phyloP scores from a whole-genome alignment of 2,888 invertebrate species.

The Sabellastarte sp. region DNA sequence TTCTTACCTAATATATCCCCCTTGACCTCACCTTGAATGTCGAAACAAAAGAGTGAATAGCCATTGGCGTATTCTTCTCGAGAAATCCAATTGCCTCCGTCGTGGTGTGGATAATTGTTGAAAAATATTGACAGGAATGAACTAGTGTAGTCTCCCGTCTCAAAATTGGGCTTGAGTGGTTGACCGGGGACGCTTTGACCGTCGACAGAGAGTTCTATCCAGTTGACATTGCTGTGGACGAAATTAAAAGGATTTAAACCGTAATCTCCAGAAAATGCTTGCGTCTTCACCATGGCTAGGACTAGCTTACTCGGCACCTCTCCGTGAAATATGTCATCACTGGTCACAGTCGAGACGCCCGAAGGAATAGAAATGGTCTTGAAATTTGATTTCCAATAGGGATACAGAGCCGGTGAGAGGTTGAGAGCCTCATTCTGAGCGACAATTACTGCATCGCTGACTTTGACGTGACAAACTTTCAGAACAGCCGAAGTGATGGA shows the following conservation, averaged over 20 bases:
- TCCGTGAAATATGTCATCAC: slow-evolving; percentile 8
- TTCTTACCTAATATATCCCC: no score
- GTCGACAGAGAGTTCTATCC: slow-evolving; percentile 5
- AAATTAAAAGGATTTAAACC: slow-evolving; percentile 4
- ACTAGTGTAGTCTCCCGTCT: background rate
- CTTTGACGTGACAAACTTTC: slow-evolving; percentile 2
- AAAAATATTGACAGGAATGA: background rate
- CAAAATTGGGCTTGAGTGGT: slow-evolving; percentile 4
- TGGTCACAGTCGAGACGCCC: background rate
- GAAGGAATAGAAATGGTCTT: slow-evolving; percentile 4
- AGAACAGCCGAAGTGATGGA: slow-evolving; percentile 6
- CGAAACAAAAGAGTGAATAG: no score
- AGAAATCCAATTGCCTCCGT: background rate
- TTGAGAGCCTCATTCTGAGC: background rate
- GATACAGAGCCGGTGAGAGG: background rate
- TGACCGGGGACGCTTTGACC: slow-evolving; percentile 1
- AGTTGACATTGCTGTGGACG: background rate
- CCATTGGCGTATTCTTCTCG: background rate
- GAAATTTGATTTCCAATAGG: slow-evolving; percentile 2
- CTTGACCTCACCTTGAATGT: no score
- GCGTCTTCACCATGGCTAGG: background rate
- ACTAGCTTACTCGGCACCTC: slow-evolving; percentile 1
- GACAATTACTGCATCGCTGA: background rate
- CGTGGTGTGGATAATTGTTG: background rate
- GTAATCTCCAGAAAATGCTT: slow-evolving; percentile 1